Conservation (phyloP, 2,888 invertebrate species). For the Stenolophus ochropezus region DNA sequence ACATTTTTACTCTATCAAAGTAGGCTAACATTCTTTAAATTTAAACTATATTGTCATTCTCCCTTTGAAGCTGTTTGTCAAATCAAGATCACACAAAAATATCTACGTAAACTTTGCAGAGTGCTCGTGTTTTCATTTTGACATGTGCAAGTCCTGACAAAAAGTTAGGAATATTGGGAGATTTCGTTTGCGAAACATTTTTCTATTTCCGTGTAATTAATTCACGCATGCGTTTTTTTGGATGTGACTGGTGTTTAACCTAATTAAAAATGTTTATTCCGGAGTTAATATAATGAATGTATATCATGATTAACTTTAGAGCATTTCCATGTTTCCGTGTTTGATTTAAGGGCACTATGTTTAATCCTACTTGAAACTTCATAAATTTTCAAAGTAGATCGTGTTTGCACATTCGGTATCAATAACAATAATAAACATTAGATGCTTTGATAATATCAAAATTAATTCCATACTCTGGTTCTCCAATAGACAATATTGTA, state of each 20-base stretch:
- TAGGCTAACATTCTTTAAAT: background rate
- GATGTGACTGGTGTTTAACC: background rate
- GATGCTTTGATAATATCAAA: too few relatives aligned
- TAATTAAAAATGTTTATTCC: background rate
- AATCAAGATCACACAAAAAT: background rate
- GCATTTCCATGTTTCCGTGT: background rate
- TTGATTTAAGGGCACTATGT: background rate
- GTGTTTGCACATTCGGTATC: background rate
- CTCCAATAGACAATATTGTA: too few relatives aligned
- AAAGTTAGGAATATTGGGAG: background rate
- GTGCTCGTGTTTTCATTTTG: background rate
- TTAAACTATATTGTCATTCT: background rate
- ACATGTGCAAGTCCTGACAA: background rate
- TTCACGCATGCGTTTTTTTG: background rate
- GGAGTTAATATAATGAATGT: background rate
- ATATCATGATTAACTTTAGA: background rate
- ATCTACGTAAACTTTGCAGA: background rate
- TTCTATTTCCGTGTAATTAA: background rate
- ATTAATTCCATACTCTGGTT: too few relatives aligned
- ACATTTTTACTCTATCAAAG: background rate
- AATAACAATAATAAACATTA: background rate
- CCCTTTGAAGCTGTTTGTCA: background rate
- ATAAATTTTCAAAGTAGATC: background rate
- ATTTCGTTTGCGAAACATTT: background rate
- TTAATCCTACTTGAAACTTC: slow-evolving; percentile 1